Evolutionary conservation across 53 echinoderm and acorn worm genomes (phyloP), one percentile per base, ranked within the genome.

Genomic region (Astropecten irregularis): DNA sequence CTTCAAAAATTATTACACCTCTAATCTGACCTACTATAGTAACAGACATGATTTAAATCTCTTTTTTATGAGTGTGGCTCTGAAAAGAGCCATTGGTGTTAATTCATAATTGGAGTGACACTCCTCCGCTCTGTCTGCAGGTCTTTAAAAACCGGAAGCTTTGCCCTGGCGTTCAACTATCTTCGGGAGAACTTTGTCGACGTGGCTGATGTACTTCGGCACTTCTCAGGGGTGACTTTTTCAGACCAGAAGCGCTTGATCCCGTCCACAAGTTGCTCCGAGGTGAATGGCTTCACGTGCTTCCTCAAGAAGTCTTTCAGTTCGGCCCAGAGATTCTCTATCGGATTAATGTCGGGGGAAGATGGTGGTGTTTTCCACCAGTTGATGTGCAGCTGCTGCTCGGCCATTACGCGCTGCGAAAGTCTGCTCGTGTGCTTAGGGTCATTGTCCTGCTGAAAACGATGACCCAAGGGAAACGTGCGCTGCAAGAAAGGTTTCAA

Each of bases 291-390:
- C 66, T 86, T 86, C 30, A 46, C 31, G 38, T 65, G 50, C 66
- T 89, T 73, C 57, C 69, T 64, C 71, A 90, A 54, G 38, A 59
- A 61, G 21, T 15, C 29, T 54, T 90, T 90, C 35, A 86, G n/a
- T 32, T 86, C 72, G 18, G 52, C 26, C 90, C 90, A 86, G 32
- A 90, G 51, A 33, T 87, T 86, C 58, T 90, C 86, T 1, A 86
- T 90, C 6, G 86, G 82, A 30, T 86, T 90, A 9, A 90, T 21
- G 36, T 90, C 90, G 1, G 90, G 90, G 44, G 64, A 71, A 16
- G 85, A 68, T 0, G 90, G 68, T 0, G 90, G 90, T 18, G 86
- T 85, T 40, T 44, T 85, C 90, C 90, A 90, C 71, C 85, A 85
- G 60, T 47, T 81, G 36, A 71, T 79, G 8, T 22, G 28, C 20